Evolutionary conservation across 2,113 vertebrate genomes (phyloP).

Genomic region (Cisticola juncidis): DNA sequence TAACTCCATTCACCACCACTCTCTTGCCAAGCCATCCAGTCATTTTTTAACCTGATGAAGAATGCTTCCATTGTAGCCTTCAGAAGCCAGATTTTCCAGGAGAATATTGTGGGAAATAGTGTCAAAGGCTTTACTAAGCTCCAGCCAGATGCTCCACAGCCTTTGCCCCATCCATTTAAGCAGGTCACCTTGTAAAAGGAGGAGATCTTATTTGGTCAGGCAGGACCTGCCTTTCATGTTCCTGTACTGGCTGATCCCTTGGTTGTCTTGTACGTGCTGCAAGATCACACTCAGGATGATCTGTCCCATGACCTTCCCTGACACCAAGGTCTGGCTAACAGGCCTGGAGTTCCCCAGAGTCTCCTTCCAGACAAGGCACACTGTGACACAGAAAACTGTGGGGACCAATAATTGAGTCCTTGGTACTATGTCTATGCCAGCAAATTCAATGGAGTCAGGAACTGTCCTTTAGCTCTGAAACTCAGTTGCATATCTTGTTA

Average conservation of each 20-base stretch:
- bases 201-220: not conserved
- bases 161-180: not conserved
- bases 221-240: not conserved
- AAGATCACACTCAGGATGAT: not conserved
- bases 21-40: not conserved
- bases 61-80: not conserved
- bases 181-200: not conserved
- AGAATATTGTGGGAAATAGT: not conserved
- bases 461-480: not conserved
- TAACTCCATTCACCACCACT: not conserved
- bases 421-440: not conserved
- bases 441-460: not conserved
- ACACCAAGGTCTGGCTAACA: accelerated
- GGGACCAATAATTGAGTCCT: not conserved
- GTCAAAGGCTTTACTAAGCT: not conserved
- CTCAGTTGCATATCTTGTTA: not conserved
- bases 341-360: not conserved
- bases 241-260: not conserved
- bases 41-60: not conserved
- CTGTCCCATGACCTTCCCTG: not conserved
- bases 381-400: not conserved
- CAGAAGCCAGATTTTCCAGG: no score
- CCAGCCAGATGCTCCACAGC: not conserved
- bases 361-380: not conserved
- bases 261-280: not conserved